A percentile compares a stretch with the other conserved stretches of the same genome.
phyloP scores from a whole-genome alignment of 2,797 vertebrate genomes.

The Zenarchopterus dispar region DNA sequence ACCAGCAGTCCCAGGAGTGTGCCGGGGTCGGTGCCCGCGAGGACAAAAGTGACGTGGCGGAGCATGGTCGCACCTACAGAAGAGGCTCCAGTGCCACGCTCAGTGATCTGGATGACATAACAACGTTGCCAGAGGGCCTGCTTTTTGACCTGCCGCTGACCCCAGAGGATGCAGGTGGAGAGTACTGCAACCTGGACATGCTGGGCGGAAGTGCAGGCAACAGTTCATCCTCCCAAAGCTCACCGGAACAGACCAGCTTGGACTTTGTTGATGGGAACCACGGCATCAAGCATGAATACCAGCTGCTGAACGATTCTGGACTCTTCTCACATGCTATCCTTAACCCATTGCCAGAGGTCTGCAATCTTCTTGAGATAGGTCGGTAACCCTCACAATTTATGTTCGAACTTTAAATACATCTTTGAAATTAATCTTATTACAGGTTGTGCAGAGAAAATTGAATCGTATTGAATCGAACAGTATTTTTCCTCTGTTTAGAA shows the following conservation, averaged over 20 bases:
- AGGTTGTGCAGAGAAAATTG: not conserved
- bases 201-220: slow-evolving; percentile 80
- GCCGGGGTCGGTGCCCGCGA: slow-evolving; percentile 35
- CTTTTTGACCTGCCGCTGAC: slow-evolving; percentile 91
- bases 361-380: slow-evolving; percentile 88
- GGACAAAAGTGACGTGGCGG: slow-evolving; percentile 55
- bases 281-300: slow-evolving; percentile 88
- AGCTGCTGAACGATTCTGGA: slow-evolving; percentile 85
- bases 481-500: slow-evolving; percentile 73
- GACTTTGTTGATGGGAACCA: slow-evolving; percentile 82
- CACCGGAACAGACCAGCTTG: slow-evolving; percentile 85
- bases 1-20: slow-evolving; percentile 88
- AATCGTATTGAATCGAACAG: no score
- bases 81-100: slow-evolving; percentile 85
- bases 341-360: slow-evolving; percentile 74
- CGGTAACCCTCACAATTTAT: slow-evolving; percentile 35
- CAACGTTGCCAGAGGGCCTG: slow-evolving; percentile 85
- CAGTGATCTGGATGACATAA: slow-evolving; percentile 89
- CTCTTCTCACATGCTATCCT: slow-evolving; percentile 80
- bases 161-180: slow-evolving; percentile 81
- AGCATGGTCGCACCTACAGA: slow-evolving; percentile 81
- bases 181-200: slow-evolving; percentile 88
- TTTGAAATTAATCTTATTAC: slow-evolving; percentile 4
- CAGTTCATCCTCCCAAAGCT: slow-evolving; percentile 86
- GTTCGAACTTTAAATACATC: not conserved